A percentile compares a stretch with the other conserved stretches of the same genome.
phyloP scores from a whole-genome alignment of 1,140 invertebrate genomes.

The Ganaspis sp. region DNA sequence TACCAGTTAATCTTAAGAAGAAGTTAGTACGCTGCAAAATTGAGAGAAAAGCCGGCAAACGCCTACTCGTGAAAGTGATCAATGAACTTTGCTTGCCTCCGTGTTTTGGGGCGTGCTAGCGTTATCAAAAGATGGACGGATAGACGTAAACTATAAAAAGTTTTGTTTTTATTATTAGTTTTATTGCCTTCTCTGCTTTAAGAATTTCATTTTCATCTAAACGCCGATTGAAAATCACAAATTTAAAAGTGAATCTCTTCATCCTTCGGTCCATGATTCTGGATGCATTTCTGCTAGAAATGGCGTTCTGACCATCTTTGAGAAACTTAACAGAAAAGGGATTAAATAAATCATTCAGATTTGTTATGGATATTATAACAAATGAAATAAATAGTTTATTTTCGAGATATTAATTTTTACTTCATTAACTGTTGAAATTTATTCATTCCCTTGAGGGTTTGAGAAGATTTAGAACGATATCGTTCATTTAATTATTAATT shows the following conservation, averaged over 20 bases:
- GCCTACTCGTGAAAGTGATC: slow-evolving; percentile 44
- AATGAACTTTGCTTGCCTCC: slow-evolving; percentile 50
- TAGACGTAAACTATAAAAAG: not conserved
- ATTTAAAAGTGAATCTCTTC: not conserved
- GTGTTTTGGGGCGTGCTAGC: slow-evolving; percentile 42
- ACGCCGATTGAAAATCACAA: not conserved
- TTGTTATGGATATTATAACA: not conserved
- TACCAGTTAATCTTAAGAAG: not conserved
- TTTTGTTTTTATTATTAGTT: not conserved
- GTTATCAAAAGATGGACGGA: not conserved
- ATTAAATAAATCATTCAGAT: not conserved
- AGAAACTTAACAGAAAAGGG: not conserved
- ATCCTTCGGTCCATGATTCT: slow-evolving; percentile 7
- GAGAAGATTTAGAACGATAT: too few relatives aligned
- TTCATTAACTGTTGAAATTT: not conserved
- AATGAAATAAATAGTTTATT: not conserved
- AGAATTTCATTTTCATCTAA: not conserved
- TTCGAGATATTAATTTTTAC: not conserved
- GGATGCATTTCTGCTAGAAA: slow-evolving; percentile 1
- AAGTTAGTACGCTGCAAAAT: not conserved
- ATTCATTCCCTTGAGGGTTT: too few relatives aligned
- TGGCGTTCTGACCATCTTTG: slow-evolving; percentile 25
- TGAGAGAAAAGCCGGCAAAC: slow-evolving; percentile 7
- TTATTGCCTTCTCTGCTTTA: not conserved
- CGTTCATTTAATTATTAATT: too few relatives aligned